Base-by-base conservation (phyloP, 2,797 vertebrate genomes). In the Eupleurogrammus muticus region DNA sequence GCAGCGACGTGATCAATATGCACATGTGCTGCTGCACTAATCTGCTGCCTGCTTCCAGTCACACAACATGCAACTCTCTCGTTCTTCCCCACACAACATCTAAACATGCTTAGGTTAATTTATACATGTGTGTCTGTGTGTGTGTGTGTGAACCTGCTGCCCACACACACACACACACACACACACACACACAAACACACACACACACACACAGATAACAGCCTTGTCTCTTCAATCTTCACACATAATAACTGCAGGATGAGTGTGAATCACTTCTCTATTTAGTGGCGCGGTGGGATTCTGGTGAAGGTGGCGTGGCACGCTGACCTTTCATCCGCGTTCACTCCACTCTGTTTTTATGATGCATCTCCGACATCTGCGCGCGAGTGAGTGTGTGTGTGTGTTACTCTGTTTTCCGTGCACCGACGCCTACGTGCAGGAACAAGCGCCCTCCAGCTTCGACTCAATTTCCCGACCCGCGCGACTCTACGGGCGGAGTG, bases 311-410 rank as follows among this genome's bases (percentile, higher is more conserved):
- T 71, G 44, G 64, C 13, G 12, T 51, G 28, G 64, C 49, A 46
- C 14, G 21, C 72, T 86, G 82, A 90, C 86, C 83, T 88, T 87
- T 83, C 66, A 83, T 84, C 65, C 63, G 34, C 81, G 70, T 76
- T 63, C 68, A 32, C 51, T 76, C 60, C 47, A 44, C 66, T 77
- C 51, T 61, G 28, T 48, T 72, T 82, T 73, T 68, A 75, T 66
- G 66, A 73, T 51, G 67, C 62, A 63, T 80, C 68, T 79, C 50
- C 66, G 36, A 42, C 47, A 47, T 53, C 42, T 70, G 70, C 58
- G 71, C 70, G 44, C 44, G 46, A 57, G 54, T 54, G 48, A 69
- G 72, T 60, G 71, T 71, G 44, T 47, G 21, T 42, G 63, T 44
- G 47, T 38, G 38, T 56, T 1, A 52, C 7, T 65, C 57, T 53